These are phyloP conservation scores for Apis cerana DNA, from an alignment of 1,140 invertebrate species.

Conservation along the genomic window DNA sequence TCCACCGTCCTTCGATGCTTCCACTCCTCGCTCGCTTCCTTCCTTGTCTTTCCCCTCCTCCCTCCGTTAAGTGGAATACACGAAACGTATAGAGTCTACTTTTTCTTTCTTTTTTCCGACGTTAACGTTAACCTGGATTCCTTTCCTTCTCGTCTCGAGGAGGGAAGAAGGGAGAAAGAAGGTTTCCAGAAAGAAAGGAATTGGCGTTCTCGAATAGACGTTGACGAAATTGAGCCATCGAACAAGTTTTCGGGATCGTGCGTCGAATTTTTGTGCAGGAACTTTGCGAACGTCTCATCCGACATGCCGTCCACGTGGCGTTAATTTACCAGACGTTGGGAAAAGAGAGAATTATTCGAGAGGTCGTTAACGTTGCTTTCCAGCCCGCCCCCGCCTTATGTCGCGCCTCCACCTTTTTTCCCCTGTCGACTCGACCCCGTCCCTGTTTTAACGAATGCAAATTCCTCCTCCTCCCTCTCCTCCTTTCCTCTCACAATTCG, in stretches of 20 bases:
- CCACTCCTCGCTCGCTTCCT: not conserved
- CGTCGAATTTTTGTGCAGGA: conserved; percentile 64
- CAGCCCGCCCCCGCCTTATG: not conserved
- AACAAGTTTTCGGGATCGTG: conserved; percentile 72
- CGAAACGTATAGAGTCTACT: conserved; percentile 75
- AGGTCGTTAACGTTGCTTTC: conserved; percentile 39
- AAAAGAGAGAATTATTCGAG: conserved; percentile 51
- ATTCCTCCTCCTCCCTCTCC: not conserved
- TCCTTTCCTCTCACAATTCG: not conserved
- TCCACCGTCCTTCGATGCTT: not conserved
- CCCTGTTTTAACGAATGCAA: not conserved
- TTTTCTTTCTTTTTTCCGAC: not conserved
- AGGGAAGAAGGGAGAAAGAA: not conserved
- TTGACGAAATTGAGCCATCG: conserved; percentile 75
- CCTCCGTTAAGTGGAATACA: conserved; percentile 66
- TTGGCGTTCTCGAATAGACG: not conserved
- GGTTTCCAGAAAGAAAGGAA: not conserved
- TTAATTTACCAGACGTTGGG: conserved; percentile 59
- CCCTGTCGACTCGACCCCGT: not conserved
- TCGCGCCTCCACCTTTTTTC: conserved; percentile 11
- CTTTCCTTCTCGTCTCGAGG: no score
- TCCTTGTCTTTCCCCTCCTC: not conserved
- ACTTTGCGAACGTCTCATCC: not conserved
- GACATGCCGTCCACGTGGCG: conserved; percentile 40
- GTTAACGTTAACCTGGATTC: conserved; percentile 65